Conservation (phyloP, 2,113 vertebrate species). For the Vidua chalybeata region DNA sequence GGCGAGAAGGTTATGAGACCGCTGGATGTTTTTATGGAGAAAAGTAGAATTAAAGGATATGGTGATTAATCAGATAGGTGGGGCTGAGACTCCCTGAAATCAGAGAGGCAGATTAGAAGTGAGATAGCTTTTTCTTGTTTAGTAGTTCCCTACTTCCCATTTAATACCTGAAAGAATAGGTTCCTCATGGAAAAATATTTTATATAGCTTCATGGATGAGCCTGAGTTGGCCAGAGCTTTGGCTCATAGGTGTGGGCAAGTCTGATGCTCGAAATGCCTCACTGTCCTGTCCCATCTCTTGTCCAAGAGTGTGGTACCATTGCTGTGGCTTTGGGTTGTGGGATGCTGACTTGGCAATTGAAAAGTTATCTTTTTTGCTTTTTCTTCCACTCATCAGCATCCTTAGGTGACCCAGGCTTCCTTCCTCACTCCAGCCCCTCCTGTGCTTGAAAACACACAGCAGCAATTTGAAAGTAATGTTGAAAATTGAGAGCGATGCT, state of each 20-base stretch:
- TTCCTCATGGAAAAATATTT: not conserved
- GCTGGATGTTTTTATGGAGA: not conserved
- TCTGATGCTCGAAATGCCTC: not conserved
- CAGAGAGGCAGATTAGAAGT: not conserved
- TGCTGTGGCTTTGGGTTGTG: not conserved
- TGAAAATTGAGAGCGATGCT: not conserved
- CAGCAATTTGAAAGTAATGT: not conserved
- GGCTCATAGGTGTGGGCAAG: rapidly evolving
- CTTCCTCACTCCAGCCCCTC: not conserved
- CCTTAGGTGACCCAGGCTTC: not conserved
- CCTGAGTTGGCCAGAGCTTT: not conserved
- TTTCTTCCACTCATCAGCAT: not conserved
- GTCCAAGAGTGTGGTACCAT: not conserved
- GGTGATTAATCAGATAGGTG: not conserved
- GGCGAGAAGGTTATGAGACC: not conserved
- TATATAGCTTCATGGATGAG: not conserved
- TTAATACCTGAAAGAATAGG: not conserved
- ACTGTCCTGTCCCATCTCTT: not conserved
- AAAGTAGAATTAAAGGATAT: not conserved
- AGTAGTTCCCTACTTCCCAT: not conserved
- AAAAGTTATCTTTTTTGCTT: not conserved
- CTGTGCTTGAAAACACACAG: not conserved
- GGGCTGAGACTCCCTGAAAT: not conserved
- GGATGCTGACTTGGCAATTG: not conserved
- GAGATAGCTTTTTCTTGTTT: not conserved